Evolutionary conservation across 2,797 vertebrate species (phyloP), one percentile per base, ranked within the genome.

Genomic region (Tiaroga cobitis): DNA sequence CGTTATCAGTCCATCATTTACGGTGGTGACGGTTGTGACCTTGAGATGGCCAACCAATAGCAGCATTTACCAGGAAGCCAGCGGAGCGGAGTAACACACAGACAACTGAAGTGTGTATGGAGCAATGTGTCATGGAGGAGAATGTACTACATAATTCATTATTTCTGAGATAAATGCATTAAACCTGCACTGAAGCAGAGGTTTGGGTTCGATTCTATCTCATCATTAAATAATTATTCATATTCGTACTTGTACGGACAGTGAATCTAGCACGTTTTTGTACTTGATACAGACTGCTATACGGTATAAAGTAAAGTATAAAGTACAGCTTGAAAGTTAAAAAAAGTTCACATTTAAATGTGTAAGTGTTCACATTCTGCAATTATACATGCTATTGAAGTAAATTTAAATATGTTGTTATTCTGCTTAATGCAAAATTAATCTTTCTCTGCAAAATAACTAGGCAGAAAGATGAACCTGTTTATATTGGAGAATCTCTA

Each of bases 1-100:
- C 34, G 43, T 77, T 84, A 81, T 87, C 82, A 70, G 63, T 72
- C 78, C 34, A 26, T 84, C 86, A 77, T 72, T 77, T 74, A 65
- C 8, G 7, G 63, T n/a, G 67, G 65, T 80, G 61, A 76, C 46
- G 34, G 65, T 39, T 56, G 41, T 84, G 84, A 84, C 86, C 86
- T 87, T 87, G 82, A 81, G 41, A 61, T 32, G 39, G n/a, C 46
- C 9, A 34, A 74, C 72, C 26, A 16, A 49, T 43, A 39, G 69
- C 61, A 49, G 49, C 61, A 59, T 80, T 69, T 51, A 46, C 26
- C 61, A 80, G 56, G 74, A 80, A 34, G 18, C 54, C 16, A 65
- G 54, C 2, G 4, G 9, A 76, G 49, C 15, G 10, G 10, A 70
- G 16, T 51, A 34, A 72, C 65, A 67, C 39, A 26, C 41, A 49